Base-by-base conservation (phyloP, 2,888 invertebrate genomes). In the Aporophyla lueneburgensis region DNA sequence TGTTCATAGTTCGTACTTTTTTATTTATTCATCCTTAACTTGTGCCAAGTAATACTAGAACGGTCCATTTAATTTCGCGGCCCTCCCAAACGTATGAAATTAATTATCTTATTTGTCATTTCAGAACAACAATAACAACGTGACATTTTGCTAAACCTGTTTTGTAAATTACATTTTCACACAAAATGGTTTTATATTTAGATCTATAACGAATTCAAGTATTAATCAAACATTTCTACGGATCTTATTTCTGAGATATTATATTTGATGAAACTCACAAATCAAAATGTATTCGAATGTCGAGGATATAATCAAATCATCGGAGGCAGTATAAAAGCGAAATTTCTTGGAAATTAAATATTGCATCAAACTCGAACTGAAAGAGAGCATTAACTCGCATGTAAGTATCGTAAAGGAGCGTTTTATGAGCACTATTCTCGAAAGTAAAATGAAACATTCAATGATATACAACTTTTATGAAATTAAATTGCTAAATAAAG, bases 1-100 rank as follows among this genome's bases (percentile, higher is more conserved):
- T 84, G 84, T 87, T 84, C 86, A 87, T 90, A 90, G 87, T 89
- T 81, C 80, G 67, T 85, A 67, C 56, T 71, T 75, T 83, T 83
- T 81, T 80, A 79, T 80, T 83, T 81, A 86, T 87, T 87, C 76
- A 78, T 81, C 49, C 67, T 66, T 81, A 75, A 71, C 78, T 80
- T 84, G 75, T 81, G 76, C 78, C 81, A 81, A 80, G 69, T 75
- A 68, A 71, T 71, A 59, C 63, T 40, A 40, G 71, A 66, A 70
- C 49, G 54, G 53, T 63, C 33, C 61, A 79, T 84, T 74, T 79
- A 79, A 83, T 70, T 62, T 43, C 43, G 40, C 14, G 21, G 40
- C 27, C 24, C 53, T 77, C 56, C n/a, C 43, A 78, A 83, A 73
- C 63, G 24, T 83, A 78, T 65, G 62, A 43, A 58, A 84, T 74